Base-by-base conservation (phyloP, 1,140 invertebrate species). In the Habropoda laboriosa region DNA sequence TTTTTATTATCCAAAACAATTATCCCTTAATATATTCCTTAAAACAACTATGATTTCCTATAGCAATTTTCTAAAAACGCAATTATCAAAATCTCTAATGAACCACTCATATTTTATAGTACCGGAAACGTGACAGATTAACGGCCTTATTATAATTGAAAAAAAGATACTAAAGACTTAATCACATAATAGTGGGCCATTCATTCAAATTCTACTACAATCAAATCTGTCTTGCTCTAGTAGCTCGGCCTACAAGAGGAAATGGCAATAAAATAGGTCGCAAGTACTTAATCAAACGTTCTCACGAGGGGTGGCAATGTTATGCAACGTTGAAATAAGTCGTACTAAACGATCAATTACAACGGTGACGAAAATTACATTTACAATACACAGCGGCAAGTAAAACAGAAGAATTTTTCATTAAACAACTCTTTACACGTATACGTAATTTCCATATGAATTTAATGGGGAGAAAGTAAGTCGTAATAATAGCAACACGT, bases 281-380 rank as follows among this genome's bases (percentile, higher is more conserved):
- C 66, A 27, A 68, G 67, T 66, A 51, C 61, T 61, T 8, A 71
- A 80, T 83, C 64, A 61, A 35, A 53, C 55, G 60, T 30, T 80
- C 49, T 21, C 24, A 45, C 49, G 45, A 55, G 16, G 35, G 66
- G 60, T 71, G 68, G 67, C 32, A 42, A 75, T 72, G 63, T 83
- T 81, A 67, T 21, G 47, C 47, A 60, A 60, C 53, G 45, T 57
- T 60, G 27, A 55, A 67, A 67, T n/a, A 63, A 67, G 64, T 73
- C 38, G 18, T 21, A 83, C 66, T 64, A 32, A 66, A 66, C 42
- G 58, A 71, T 70, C 57, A 51, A 76, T 81, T 63, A 47, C n/a
- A 27, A 6, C 21, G 53, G 24, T 8, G 27, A 45, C 18, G 42
- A 49, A 30, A 30, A 73, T 47, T 24, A 60, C 32, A 21, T 47